Base-by-base conservation (phyloP, 2,797 vertebrate genomes). In the Odontamblyopus rebecca region DNA sequence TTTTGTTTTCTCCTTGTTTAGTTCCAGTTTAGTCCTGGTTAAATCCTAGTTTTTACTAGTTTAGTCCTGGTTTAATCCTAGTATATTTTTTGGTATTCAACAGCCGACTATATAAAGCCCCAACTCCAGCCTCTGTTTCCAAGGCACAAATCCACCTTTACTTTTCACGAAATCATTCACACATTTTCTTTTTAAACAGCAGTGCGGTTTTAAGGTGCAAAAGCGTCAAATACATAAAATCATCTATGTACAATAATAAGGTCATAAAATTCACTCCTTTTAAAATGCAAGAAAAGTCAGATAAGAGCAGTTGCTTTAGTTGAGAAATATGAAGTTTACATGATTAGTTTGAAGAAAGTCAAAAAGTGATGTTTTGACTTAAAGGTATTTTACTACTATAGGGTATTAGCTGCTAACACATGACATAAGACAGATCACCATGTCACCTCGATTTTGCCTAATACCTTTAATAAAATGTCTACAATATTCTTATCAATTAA, bases 171-270 rank as follows among this genome's bases (percentile, higher is more conserved):
- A 29, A 65, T 26, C 65, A 48, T 67, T 23, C 72, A 59, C 57
- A 50, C 7, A 51, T 26, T 51, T 66, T 65, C 12, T 65, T 13
- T 38, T 18, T 50, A 70, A 70, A 79, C 62, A 74, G 59, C 92
- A 95, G 95, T 95, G 92, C 94, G 94, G 91, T 94, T 91, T 86
- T 97, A 97, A 98, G 96, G 96, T 98, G 96, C 96, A 92, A 92
- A 96, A 96, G 95, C 95, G 84, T 81, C 91, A 56, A 92, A 91
- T 89, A 91, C 89, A 87, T 89, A 66, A 29, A 29, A 86, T 71
- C 15, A 73, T 75, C 88, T 95, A 96, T 96, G 84, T 96, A 97
- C 94, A 97, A 93, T 93, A 94, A 95, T 93, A 94, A 94, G 78
- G 89, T 68, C 70, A 73, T 64, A 32, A n/a, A 41, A 62, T 12